A percentile compares a stretch with the other conserved stretches of the same genome.
These are phyloP conservation scores for Bolinopsis microptera DNA, from an alignment of 37 sponge, comb jelly and placozoan genomes.

Conservation along the genomic window DNA sequence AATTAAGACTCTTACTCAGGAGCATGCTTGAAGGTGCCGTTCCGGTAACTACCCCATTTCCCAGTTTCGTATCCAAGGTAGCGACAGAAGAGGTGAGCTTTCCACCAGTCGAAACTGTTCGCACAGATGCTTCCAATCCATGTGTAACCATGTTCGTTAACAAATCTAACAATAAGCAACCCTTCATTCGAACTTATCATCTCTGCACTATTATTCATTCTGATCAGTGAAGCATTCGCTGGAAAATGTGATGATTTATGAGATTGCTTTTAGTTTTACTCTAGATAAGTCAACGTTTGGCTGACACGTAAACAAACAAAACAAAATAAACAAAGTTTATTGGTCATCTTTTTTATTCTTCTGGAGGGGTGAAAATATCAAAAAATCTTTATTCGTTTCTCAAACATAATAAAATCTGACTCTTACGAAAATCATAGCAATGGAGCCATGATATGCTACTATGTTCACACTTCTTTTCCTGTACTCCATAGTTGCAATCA, in stretches of 20 bases:
- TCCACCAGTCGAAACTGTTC: not conserved
- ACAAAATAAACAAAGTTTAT: too few relatives aligned
- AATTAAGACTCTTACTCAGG: not conserved
- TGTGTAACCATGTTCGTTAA: not conserved
- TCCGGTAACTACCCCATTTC: not conserved
- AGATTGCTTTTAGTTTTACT: too few relatives aligned
- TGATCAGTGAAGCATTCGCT: too few relatives aligned
- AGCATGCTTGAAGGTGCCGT: not conserved
- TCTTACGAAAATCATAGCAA: not conserved
- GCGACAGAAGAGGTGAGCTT: not conserved
- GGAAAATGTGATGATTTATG: too few relatives aligned
- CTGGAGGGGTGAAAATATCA: too few relatives aligned
- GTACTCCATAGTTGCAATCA: not conserved
- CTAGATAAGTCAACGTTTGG: too few relatives aligned
- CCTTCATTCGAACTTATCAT: not conserved
- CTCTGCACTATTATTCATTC: too few relatives aligned
- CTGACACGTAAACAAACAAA: too few relatives aligned
- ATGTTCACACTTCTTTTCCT: not conserved
- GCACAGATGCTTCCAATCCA: not conserved
- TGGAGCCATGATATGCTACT: not conserved
- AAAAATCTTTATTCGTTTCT: too few relatives aligned
- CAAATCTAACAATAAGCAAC: not conserved
- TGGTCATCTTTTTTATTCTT: too few relatives aligned
- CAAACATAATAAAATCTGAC: too few relatives aligned
- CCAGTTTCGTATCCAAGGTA: not conserved